Evolutionary conservation across 2,888 invertebrate genomes (phyloP), one percentile per base, ranked within the genome.

Genomic region (Carabus problematicus): DNA sequence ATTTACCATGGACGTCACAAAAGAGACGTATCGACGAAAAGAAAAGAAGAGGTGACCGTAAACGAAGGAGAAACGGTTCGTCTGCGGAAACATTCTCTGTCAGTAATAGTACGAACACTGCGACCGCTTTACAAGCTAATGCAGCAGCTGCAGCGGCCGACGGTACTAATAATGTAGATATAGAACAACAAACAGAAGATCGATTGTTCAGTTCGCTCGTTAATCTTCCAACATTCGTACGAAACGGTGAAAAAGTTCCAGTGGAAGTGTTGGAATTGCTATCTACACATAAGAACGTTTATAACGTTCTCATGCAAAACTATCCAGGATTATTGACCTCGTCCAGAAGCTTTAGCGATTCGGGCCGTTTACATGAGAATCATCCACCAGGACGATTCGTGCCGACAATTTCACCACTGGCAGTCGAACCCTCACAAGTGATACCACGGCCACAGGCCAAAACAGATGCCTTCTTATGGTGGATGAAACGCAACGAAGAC

Each of bases 171-270:
- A 11, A 70, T 61, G 69, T 71, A 18, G 71, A 71, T 47, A 73
- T 75, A 39, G 72, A 72, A 19, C 60, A 64, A 16, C 70, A 72
- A 18, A 60, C 70, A 41, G 76, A 79, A 11, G 79, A 79, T n/a
- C 85, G 90, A 54, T 83, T 88, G 59, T 91, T 89, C 77, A 90
- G 89, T 75, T 94, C 94, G n/a, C 84, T 94, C 74, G 91, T 95
- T 9, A 92, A 91, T 77, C 82, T 95, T 70, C 95, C 95, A 0
- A 95, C 95, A 0, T 95, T 89, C 77, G 88, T 94, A 73, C 88
- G 88, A 56, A 89, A 90, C 72, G 91, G 91, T 0, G 92, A 92
- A 79, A 90, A 89, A 70, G 89, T 93, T 0, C 91, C 92, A 0
- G 79, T 90, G 6, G 93, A 93, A 82, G 91, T 91, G 19, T 84